A percentile compares a stretch with the other conserved stretches of the same genome.
These are phyloP conservation scores for Tipula vernalis DNA, from an alignment of 2,888 invertebrate genomes.

Conservation along the genomic window DNA sequence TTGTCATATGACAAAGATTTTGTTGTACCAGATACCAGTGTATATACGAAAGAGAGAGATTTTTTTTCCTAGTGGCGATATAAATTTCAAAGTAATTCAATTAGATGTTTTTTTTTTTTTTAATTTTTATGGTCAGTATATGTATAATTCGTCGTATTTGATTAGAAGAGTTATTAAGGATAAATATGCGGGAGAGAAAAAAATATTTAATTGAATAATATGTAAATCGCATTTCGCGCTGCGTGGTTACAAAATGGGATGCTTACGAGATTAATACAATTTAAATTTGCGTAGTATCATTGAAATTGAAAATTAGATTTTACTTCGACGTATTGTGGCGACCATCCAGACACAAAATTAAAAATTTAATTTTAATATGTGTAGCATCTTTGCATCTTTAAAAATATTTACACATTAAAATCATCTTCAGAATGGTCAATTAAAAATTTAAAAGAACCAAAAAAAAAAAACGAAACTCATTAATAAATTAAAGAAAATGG, in stretches of 20 bases:
- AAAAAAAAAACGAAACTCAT: not conserved
- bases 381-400: too few relatives aligned
- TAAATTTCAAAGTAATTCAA: not conserved
- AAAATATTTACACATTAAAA: too few relatives aligned
- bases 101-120: not conserved
- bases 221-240: not conserved
- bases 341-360: too few relatives aligned
- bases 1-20: not conserved
- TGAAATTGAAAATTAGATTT: too few relatives aligned
- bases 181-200: not conserved
- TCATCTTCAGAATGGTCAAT: too few relatives aligned
- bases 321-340: too few relatives aligned
- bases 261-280: too few relatives aligned
- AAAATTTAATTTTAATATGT: too few relatives aligned
- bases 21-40: not conserved
- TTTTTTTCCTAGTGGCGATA: not conserved
- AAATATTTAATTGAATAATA: not conserved
- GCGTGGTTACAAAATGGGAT: too few relatives aligned
- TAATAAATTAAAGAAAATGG: not conserved
- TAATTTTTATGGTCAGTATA: not conserved
- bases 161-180: not conserved
- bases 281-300: too few relatives aligned
- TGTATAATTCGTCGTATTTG: not conserved
- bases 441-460: too few relatives aligned
- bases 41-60: not conserved